Percentiles rank a stretch among this genome's conserved stretches.
Evolutionary conservation across 2,797 vertebrate genomes (phyloP).

Genomic region (Brachyalestes nurse): DNA sequence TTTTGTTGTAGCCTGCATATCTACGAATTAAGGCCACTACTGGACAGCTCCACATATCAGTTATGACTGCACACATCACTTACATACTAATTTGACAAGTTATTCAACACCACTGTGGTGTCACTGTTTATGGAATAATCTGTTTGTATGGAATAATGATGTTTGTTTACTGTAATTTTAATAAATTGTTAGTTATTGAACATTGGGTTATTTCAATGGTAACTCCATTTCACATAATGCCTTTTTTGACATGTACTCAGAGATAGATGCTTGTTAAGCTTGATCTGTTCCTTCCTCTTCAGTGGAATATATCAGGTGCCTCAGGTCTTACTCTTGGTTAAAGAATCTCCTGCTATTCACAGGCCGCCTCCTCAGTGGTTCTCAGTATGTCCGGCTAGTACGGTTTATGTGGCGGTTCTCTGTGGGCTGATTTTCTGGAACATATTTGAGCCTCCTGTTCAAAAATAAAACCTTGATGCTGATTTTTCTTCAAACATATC

Average conservation of each 20-base stretch:
- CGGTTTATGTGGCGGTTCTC: conserved; percentile 40
- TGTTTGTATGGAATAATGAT: too few relatives aligned
- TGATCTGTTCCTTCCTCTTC: background rate
- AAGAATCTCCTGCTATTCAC: conserved; percentile 35
- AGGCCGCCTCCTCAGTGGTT: conserved; percentile 16
- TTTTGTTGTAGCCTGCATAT: too few relatives aligned
- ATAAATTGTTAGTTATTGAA: too few relatives aligned
- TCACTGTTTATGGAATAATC: too few relatives aligned
- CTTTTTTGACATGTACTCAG: background rate
- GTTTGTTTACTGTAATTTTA: too few relatives aligned
- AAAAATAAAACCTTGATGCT: background rate
- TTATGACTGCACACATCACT: too few relatives aligned
- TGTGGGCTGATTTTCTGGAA: conserved; percentile 35
- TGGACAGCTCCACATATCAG: too few relatives aligned
- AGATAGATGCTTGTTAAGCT: background rate
- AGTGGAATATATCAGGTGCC: conserved; percentile 18
- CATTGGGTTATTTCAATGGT: too few relatives aligned
- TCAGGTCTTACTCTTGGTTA: conserved; percentile 14
- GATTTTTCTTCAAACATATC: background rate
- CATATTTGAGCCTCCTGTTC: background rate
- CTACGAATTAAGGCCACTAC: too few relatives aligned
- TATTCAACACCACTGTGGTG: too few relatives aligned
- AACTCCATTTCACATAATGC: too few relatives aligned
- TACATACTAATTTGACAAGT: too few relatives aligned
- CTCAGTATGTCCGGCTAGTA: background rate